Evolutionary conservation across 2,797 vertebrate species (phyloP), one percentile per base, ranked within the genome.

Genomic region (Prionace glauca): DNA sequence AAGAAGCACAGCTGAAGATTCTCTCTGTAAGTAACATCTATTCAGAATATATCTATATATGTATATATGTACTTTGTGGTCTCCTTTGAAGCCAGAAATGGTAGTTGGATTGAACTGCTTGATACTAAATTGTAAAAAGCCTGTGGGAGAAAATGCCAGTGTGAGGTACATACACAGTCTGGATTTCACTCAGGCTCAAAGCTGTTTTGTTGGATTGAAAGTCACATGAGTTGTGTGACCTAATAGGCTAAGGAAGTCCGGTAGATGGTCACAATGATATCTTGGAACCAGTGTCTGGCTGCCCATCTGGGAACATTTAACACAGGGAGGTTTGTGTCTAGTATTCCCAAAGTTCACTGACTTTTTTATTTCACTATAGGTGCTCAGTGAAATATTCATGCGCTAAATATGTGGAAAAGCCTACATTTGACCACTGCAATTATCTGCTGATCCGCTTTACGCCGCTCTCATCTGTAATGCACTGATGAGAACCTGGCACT

Each of bases 221-320:
- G 60, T 74, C 71, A 72, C 36, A 3, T 77, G 69, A 9, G 93
- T 16, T 45, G n/a, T 95, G 93, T 95, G 93, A 95, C 72, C 93
- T 56, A 95, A 77, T 95, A 72, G 93, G 93, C 93, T 56, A 95
- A 95, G 93, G 93, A 95, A 95, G 93, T 95, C 93, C 93, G 50
- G 45, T 77, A 95, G 93, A 95, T 95, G 93, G 93, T 95, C 93
- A 95, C 69, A 60, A 74, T 95, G 93, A 95, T 95, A 95, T 95
- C 41, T 71, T 95, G 93, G 93, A 95, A 95, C 69, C 93, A 77
- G 71, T 77, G 93, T 95, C 93, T 95, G 93, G 93, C 71, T 95
- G 93, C 93, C 93, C 93, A 95, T 95, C 93, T 95, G 93, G 93
- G 93, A 95, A 77, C 71, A 77, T 95, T 95, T 95, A 95, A 56